Percentiles rank a stretch among this genome's conserved stretches.
Evolutionary conservation across 2,888 invertebrate genomes (phyloP).

Genomic region (Drosophila macrospina): DNA sequence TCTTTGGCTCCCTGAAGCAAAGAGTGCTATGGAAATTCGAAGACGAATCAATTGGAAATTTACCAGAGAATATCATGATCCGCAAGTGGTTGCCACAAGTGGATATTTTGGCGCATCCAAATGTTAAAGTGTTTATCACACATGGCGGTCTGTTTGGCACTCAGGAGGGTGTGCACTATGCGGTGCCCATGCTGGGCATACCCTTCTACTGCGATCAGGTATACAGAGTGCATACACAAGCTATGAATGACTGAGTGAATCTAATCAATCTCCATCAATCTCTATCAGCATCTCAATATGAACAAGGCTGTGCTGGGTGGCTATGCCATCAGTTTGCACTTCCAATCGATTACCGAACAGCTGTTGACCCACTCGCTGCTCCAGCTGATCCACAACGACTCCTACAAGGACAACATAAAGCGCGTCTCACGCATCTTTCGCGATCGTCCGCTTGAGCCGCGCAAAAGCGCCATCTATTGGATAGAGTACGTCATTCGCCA

Average conservation of each 20-base stretch:
- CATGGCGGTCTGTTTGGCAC: constrained; percentile 85
- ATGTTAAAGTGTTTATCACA: constrained; percentile 85
- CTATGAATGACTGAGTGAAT: too few relatives aligned
- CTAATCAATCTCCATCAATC: too few relatives aligned
- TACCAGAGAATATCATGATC: constrained; percentile 85
- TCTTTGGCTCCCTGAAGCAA: constrained; percentile 85
- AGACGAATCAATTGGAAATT: constrained; percentile 81
- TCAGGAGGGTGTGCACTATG: constrained; percentile 85
- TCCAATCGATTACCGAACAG: constrained; percentile 79
- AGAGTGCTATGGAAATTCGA: constrained; percentile 86
- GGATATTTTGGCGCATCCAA: constrained; percentile 86
- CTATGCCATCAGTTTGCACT: constrained; percentile 83
- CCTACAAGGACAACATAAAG: constrained; percentile 82
- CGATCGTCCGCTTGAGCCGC: constrained; percentile 83
- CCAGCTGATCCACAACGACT: constrained; percentile 83
- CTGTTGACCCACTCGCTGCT: constrained; percentile 75
- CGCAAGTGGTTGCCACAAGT: constrained; percentile 87
- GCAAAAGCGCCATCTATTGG: constrained; percentile 85
- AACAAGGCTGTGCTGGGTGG: constrained; percentile 82
- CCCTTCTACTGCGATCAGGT: constrained; percentile 86
- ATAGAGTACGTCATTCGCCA: constrained; percentile 85
- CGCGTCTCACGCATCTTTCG: constrained; percentile 83
- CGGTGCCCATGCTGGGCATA: constrained; percentile 85
- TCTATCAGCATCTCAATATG: constrained; percentile 82
- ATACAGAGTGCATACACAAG: not conserved